phyloP scores from a whole-genome alignment of 2,888 invertebrate genomes.

The Cerastis leucographa region DNA sequence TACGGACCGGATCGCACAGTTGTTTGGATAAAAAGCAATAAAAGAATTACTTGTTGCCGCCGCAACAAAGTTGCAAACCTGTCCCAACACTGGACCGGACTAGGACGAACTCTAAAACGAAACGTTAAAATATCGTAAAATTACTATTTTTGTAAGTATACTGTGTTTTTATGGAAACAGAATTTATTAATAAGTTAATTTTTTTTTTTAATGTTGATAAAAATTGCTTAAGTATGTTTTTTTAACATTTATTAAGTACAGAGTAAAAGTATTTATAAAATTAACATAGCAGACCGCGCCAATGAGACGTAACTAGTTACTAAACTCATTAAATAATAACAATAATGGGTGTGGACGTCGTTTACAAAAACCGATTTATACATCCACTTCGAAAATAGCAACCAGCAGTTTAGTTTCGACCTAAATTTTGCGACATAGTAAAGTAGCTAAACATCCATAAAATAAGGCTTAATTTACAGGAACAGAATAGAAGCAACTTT shows the following conservation, averaged over 20 bases:
- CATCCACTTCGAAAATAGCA: constrained; percentile 13
- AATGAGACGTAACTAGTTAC: too few species aligned
- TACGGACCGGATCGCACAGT: constrained; percentile 73
- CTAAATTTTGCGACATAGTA: constrained; percentile 26
- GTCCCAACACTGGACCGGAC: constrained; percentile 75
- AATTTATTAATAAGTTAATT: neutral
- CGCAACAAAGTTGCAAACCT: constrained; percentile 85
- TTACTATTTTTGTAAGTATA: constrained; percentile 27
- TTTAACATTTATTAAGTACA: neutral
- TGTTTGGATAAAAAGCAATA: constrained; percentile 75
- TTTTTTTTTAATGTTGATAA: neutral
- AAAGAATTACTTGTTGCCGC: constrained; percentile 75
- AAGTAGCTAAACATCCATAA: too few species aligned
- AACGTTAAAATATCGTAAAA: constrained; percentile 50
- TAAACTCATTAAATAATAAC: neutral
- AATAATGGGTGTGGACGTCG: neutral
- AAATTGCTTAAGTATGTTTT: neutral
- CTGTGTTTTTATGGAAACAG: constrained; percentile 10
- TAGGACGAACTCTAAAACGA: constrained; percentile 48
- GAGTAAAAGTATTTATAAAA: too few species aligned
- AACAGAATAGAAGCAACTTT: neutral
- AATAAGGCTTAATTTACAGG: neutral
- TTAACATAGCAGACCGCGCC: too few species aligned
- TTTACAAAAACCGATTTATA: constrained; percentile 11
- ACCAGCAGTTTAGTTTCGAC: constrained; percentile 9